phyloP scores from a whole-genome alignment of 2,888 invertebrate species.

The Nowickia ferox region DNA sequence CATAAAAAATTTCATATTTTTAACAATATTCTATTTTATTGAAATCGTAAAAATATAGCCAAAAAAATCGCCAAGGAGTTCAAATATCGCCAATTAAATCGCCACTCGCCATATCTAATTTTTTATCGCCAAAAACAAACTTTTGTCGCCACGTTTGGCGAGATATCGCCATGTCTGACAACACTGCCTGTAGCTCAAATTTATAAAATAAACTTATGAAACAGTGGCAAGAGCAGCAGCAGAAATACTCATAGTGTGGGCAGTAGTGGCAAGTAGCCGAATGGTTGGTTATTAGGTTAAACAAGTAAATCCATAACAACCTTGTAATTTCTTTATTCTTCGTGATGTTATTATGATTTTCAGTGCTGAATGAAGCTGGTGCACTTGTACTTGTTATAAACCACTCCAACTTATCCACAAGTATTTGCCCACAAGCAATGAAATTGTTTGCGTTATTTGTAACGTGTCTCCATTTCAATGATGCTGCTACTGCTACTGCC shows the following conservation, averaged over 20 bases:
- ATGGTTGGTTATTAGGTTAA: constrained; percentile 65
- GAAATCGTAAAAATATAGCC: no score
- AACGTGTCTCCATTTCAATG: constrained; percentile 57
- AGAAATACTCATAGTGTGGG: background rate
- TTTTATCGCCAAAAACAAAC: no score
- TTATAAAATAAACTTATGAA: constrained; percentile 27
- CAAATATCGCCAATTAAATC: no score
- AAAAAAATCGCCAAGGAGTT: no score
- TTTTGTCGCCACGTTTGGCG: no score
- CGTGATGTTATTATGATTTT: constrained; percentile 48
- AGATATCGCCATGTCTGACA: no score
- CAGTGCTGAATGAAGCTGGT: constrained; percentile 14
- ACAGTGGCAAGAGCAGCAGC: background rate
- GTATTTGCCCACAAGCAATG: constrained; percentile 71
- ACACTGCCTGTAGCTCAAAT: constrained; percentile 72
- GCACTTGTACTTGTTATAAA: constrained; percentile 65
- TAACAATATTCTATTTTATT: no score
- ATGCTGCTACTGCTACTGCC: background rate
- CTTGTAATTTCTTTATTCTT: constrained; percentile 55
- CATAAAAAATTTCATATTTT: no score
- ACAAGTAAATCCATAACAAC: constrained; percentile 62
- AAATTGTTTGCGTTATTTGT: constrained; percentile 69
- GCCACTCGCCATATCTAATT: no score
- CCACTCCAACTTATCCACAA: constrained; percentile 71
- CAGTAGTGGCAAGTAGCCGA: constrained; percentile 35